Evolutionary conservation across 1,140 invertebrate genomes (phyloP).

Genomic region (Kradibia gibbosae): DNA sequence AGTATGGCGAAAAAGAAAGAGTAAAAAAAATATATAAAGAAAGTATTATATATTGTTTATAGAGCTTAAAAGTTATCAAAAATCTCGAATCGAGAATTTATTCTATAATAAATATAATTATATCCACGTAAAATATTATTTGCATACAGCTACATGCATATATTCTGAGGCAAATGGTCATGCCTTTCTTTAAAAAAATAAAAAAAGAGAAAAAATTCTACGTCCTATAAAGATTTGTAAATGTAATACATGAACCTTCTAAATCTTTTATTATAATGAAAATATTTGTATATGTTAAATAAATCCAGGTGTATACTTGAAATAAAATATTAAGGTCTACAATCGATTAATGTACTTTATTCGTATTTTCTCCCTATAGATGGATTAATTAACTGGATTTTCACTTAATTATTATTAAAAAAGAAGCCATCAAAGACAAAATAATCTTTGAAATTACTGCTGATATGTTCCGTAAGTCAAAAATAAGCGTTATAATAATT

Average conservation of each 20-base stretch:
- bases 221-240: not conserved
- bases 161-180: not conserved
- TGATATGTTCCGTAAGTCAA: not conserved
- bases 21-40: slow-evolving; percentile 30
- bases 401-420: slow-evolving; percentile 13
- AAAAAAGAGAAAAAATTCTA: slow-evolving; percentile 21
- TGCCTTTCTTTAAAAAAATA: not conserved
- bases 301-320: slow-evolving; percentile 24
- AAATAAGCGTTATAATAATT: slow-evolving; percentile 11
- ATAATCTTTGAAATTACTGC: not conserved
- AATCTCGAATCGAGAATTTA: slow-evolving; percentile 11
- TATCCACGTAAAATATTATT: not conserved
- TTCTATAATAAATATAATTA: slow-evolving; percentile 15
- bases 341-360: slow-evolving; percentile 15
- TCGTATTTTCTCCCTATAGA: not conserved
- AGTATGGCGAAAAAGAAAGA: slow-evolving; percentile 1
- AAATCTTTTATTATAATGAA: slow-evolving; percentile 4
- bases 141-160: not conserved
- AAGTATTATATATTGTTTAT: slow-evolving; percentile 41
- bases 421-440: not conserved
- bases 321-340: not conserved
- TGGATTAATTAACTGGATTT: not conserved
- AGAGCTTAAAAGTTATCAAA: not conserved
- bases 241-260: slow-evolving; percentile 10
- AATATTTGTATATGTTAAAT: slow-evolving; percentile 36